Evolutionary conservation across 2,113 vertebrate species (phyloP).

Genomic region (Athene cunicularia): DNA sequence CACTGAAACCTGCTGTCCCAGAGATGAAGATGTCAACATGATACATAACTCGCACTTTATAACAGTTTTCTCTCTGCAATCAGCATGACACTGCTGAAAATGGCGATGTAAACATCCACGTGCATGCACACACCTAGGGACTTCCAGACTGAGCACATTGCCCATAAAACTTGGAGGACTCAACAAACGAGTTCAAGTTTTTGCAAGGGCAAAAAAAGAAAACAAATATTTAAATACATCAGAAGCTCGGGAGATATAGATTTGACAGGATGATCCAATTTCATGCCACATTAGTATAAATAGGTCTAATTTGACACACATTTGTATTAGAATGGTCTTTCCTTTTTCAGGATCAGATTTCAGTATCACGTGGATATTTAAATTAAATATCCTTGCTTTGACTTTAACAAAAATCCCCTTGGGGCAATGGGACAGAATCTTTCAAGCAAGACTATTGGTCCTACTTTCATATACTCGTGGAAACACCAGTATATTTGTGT

Average conservation of each 20-base stretch:
- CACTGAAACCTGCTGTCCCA: neutral
- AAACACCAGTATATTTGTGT: neutral
- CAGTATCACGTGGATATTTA: conserved; percentile 25
- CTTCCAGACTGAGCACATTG: neutral
- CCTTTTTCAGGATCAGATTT: conserved; percentile 18
- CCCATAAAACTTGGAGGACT: conserved; percentile 4
- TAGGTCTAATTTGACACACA: conserved; percentile 43
- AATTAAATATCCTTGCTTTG: conserved; percentile 8
- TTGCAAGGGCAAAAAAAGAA: neutral
- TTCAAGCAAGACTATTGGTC: neutral
- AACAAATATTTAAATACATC: neutral
- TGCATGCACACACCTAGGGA: neutral
- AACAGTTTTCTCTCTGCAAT: neutral
- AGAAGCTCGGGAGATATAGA: conserved; percentile 16
- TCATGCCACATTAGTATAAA: conserved; percentile 64
- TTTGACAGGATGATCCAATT: conserved; percentile 58
- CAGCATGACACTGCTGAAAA: neutral
- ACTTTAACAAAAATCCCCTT: conserved; percentile 5
- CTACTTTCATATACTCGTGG: neutral
- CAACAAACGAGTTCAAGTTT: conserved; percentile 2
- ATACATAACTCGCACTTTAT: neutral
- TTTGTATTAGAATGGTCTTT: conserved; percentile 27
- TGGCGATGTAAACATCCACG: neutral
- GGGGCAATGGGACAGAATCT: neutral
- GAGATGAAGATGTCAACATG: neutral